Base-by-base conservation (phyloP, 2,888 invertebrate genomes). In the Cryptophagus acutangulus region DNA sequence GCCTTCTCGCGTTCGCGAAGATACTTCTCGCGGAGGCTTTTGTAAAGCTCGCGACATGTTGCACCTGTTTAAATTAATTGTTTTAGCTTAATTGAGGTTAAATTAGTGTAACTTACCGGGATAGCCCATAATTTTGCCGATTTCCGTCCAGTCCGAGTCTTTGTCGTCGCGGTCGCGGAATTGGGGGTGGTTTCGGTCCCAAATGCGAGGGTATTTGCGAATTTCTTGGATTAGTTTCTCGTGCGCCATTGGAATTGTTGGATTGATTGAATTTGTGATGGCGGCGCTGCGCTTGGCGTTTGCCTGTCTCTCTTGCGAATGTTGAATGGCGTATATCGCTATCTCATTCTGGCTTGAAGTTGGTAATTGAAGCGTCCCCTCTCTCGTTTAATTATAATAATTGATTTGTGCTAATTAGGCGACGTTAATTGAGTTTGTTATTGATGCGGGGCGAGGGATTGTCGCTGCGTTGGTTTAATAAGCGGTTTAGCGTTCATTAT, bases 1-100 rank as follows among this genome's bases (percentile, higher is more conserved):
- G 51, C 41, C 38, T 61, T 61, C 40, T 57, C 57, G 9, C 58
- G 43, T 51, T 61, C 61, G 29, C 60, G 40, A 10, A 59, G 45
- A 28, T 59, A 62, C 38, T 61, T 62, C 45, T 62, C 62, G 30
- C 60, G 46, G 6, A 61, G 38, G 14, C 55, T 51, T 40, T 62
- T 62, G 42, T 59, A 61, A 3, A 55, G 46, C 33, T 60, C 59
- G 26, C 54, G 52, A 40, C 59, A 58, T 14, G 41, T 30, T 9
- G 47, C 41, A n/a, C 46, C 61, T 61, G 41, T 24, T 26, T 26
- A n/a, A 20, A 5, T 5, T 20, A 18, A 14, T 6, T n/a, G n/a
- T n/a, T 20, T 20, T 20, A 20, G 9, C 9, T 20, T 6, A 20
- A 20, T 20, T 9, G 9, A 6, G 9, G 6, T 6, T 20, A 20